phyloP scores from a whole-genome alignment of 2,888 invertebrate genomes.

The Tubulanus polymorphus region DNA sequence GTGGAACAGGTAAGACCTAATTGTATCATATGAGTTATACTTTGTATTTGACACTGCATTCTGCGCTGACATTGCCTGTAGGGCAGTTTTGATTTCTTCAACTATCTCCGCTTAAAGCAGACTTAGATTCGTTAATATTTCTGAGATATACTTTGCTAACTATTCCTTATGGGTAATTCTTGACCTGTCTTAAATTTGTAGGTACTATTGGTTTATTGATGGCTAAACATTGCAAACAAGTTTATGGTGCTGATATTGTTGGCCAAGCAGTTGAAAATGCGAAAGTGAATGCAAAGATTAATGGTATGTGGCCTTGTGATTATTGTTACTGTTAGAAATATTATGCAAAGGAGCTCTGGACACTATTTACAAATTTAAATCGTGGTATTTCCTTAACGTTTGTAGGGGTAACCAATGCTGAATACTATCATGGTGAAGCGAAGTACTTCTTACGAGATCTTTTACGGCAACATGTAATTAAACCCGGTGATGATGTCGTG shows the following conservation, averaged over 20 bases:
- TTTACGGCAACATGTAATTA: not conserved
- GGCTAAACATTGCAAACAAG: conserved; percentile 4
- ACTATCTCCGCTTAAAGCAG: too few relatives aligned
- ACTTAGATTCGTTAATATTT: too few relatives aligned
- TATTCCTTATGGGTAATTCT: too few relatives aligned
- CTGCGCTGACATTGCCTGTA: too few relatives aligned
- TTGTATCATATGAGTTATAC: too few relatives aligned
- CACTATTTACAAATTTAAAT: too few relatives aligned
- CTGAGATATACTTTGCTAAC: too few relatives aligned
- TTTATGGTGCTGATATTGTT: conserved; percentile 1
- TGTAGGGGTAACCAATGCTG: conserved; percentile 15
- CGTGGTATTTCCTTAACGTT: too few relatives aligned
- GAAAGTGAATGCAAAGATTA: conserved; percentile 2
- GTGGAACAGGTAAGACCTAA: conserved; percentile 18
- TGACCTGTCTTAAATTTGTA: not conserved
- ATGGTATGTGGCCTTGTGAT: not conserved
- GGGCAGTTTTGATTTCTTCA: too few relatives aligned
- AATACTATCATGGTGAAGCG: conserved; percentile 12
- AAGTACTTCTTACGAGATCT: conserved; percentile 4
- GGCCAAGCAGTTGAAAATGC: conserved; percentile 8
- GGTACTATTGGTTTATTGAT: conserved; percentile 19
- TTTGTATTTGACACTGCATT: too few relatives aligned
- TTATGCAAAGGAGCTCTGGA: too few relatives aligned
- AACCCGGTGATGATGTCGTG: conserved; percentile 6
- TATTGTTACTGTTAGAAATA: not conserved